Conservation (phyloP, 1,140 invertebrate species). For the Octopus bimaculoides region DNA sequence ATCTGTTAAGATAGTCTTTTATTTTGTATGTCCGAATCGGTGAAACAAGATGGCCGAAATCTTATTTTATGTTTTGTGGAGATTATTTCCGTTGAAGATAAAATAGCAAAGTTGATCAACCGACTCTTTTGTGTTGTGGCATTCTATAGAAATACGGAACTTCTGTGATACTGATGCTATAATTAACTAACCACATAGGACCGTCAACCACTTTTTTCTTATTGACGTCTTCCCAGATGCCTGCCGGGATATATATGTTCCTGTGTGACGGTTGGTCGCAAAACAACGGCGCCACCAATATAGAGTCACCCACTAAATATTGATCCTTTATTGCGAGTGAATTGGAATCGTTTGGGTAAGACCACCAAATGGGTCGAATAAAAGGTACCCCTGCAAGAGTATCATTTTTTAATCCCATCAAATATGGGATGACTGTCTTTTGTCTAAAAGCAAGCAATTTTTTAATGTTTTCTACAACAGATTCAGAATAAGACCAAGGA, state of each 20-base stretch:
- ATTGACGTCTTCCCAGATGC: constrained; percentile 34
- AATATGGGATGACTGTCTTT: constrained; percentile 62
- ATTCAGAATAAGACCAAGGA: constrained; percentile 81
- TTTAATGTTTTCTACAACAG: constrained; percentile 66
- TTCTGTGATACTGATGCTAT: background rate
- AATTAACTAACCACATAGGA: constrained; percentile 22
- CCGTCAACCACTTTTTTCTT: constrained; percentile 25
- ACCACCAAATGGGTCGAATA: constrained; percentile 88
- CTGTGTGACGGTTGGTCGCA: constrained; percentile 65
- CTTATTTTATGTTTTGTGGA: too few species aligned
- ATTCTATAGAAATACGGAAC: background rate
- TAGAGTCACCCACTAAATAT: constrained; percentile 76
- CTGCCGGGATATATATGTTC: constrained; percentile 66
- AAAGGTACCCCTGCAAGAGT: constrained; percentile 66
- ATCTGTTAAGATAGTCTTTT: too few species aligned
- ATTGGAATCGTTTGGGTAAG: constrained; percentile 75
- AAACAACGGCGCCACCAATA: constrained; percentile 81
- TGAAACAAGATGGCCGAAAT: too few species aligned
- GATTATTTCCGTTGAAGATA: too few species aligned
- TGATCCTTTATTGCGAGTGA: constrained; percentile 77
- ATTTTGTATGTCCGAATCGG: too few species aligned
- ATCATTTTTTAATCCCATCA: constrained; percentile 61
- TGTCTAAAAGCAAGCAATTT: constrained; percentile 70
- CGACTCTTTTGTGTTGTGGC: background rate
- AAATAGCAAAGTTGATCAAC: background rate